Evolutionary conservation across 2,888 invertebrate genomes (phyloP).

Genomic region (Ophioninae sp.): DNA sequence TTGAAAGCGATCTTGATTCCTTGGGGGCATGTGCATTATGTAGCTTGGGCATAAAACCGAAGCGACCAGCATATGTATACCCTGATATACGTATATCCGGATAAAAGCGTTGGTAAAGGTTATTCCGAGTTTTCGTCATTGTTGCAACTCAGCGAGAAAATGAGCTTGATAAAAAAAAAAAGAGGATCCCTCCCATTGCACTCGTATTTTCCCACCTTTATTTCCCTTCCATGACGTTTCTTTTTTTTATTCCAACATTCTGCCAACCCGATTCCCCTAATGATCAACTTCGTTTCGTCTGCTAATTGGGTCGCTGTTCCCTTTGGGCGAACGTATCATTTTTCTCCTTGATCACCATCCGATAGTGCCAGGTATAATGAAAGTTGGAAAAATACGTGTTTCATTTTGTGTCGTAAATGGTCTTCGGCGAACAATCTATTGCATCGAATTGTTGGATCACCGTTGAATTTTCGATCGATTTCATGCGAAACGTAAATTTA

Average conservation of each 20-base stretch:
- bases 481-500: neutral
- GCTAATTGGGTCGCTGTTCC: slow-evolving; percentile 60
- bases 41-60: slow-evolving; percentile 52
- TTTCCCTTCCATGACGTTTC: neutral
- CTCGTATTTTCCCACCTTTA: neutral
- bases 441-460: neutral
- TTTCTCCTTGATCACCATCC: slow-evolving; percentile 23
- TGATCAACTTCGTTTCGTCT: slow-evolving; percentile 55
- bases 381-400: neutral
- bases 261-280: slow-evolving; percentile 57
- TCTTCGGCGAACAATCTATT: neutral
- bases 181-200: slow-evolving; percentile 25
- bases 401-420: no score
- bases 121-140: slow-evolving; percentile 44
- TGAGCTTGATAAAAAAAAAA: slow-evolving; percentile 51
- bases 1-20: slow-evolving; percentile 59
- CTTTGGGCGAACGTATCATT: slow-evolving; percentile 48
- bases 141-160: slow-evolving; percentile 52
- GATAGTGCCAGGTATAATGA: slow-evolving; percentile 27
- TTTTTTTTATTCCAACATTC: slow-evolving; percentile 21
- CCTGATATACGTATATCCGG: neutral
- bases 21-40: slow-evolving; percentile 55
- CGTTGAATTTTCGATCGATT: neutral
- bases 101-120: slow-evolving; percentile 37
- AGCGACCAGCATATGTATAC: slow-evolving; percentile 28